These are phyloP conservation scores for Clepsis dumicolana DNA, from an alignment of 2,888 invertebrate genomes.

Conservation along the genomic window DNA sequence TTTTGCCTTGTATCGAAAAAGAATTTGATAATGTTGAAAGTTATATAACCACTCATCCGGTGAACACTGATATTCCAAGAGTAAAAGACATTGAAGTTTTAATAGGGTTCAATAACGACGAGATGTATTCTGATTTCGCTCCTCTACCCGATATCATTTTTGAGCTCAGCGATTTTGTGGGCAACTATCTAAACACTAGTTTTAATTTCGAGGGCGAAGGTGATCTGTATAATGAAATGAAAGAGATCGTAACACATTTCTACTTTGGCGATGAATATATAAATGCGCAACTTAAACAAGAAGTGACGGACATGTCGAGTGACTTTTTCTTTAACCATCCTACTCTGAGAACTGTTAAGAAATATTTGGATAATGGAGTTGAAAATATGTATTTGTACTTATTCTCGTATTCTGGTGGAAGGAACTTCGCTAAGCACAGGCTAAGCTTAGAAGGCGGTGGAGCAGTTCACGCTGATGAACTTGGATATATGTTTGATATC, in stretches of 20 bases:
- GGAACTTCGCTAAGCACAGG: slow-evolving; percentile 47
- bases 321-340: slow-evolving; percentile 56
- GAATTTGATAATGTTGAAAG: slow-evolving; percentile 26
- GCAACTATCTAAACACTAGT: slow-evolving; percentile 29
- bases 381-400: slow-evolving; percentile 53
- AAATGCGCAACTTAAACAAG: slow-evolving; percentile 40
- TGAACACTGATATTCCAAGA: slow-evolving; percentile 14
- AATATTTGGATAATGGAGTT: slow-evolving; percentile 50
- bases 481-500: slow-evolving; percentile 59
- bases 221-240: slow-evolving; percentile 46
- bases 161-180: slow-evolving; percentile 28
- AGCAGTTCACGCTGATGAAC: slow-evolving; percentile 59
- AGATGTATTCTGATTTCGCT: background rate
- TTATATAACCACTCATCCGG: slow-evolving; percentile 30
- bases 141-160: background rate
- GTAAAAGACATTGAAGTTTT: slow-evolving; percentile 38
- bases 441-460: slow-evolving; percentile 50
- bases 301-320: slow-evolving; percentile 51
- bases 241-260: slow-evolving; percentile 49
- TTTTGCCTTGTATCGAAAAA: slow-evolving; percentile 40
- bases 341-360: slow-evolving; percentile 50
- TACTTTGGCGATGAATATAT: slow-evolving; percentile 54
- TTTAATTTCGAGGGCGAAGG: slow-evolving; percentile 48
- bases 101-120: slow-evolving; percentile 41
- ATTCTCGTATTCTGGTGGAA: slow-evolving; percentile 57